Evolutionary conservation across 2,797 vertebrate species (phyloP), one percentile per base, ranked within the genome.

Genomic region (Staurois parvus): DNA sequence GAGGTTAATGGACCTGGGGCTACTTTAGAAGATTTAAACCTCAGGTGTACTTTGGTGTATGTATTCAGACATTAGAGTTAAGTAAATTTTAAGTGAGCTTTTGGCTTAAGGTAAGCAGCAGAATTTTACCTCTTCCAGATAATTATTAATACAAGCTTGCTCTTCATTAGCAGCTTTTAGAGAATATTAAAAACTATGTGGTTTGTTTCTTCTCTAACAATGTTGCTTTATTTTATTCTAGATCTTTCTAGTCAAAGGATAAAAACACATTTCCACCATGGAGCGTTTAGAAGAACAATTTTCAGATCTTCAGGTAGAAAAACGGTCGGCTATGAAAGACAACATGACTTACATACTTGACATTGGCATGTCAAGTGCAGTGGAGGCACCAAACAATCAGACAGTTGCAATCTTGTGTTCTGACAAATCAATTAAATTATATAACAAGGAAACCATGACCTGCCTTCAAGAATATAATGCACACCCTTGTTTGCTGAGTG

Each of bases 301-400:
- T 29, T 90, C 89, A 12, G 86, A 87, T 10, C 91, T 98, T 84
- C 93, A 92, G 77, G 91, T 98, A 4, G 92, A 94, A 0, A 91
- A 91, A 59, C 93, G 96, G 66, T 94, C 92, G 4, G 29, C 10
- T 0, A 92, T 93, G 0, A 75, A 86, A 0, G 68, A 93, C 72
- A 94, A 96, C 0, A 91, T 94, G 19, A 90, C 95, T 67, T 99
- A 98, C 85, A 89, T 99, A 68, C 93, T 99, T 91, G 95, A 95
- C 81, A 89, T 97, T 0, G 93, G 95, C 0, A 29, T 91, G 0
- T 84, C 88, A n/a, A 70, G 72, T 24, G 42, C 88, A 4, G 28
- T 42, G 12, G 87, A 78, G 2, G 69, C 81, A 19, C 83, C 84
- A 30, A 70, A 84, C 81, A 37, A 85, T 73, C 70, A 74, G 80